Percentiles rank a stretch among this genome's conserved stretches.
Evolutionary conservation across 2,113 vertebrate genomes (phyloP).

Genomic region (Octodon degus): DNA sequence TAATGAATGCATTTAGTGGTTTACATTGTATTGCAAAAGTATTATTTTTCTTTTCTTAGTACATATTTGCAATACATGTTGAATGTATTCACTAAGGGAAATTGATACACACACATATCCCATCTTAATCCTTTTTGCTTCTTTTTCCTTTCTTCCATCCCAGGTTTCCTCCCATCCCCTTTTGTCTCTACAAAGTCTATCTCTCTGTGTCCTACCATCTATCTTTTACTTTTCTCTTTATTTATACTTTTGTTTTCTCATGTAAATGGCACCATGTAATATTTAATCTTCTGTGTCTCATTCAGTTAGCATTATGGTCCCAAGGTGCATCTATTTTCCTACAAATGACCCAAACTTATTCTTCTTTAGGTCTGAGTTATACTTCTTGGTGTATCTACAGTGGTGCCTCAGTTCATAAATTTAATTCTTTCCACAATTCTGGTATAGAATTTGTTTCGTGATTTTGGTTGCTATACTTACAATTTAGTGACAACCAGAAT

Average conservation of each 20-base stretch:
- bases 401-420: neutral
- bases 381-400: neutral
- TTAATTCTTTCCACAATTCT: neutral
- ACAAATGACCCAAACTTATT: neutral
- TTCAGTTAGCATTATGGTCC: neutral
- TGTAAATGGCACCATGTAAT: neutral
- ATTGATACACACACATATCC: neutral
- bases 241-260: neutral
- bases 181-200: neutral
- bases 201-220: neutral
- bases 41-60: neutral
- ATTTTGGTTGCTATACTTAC: neutral
- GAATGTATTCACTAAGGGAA: neutral
- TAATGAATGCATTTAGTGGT: constrained; percentile 13
- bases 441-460: neutral
- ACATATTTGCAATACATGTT: neutral
- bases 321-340: neutral
- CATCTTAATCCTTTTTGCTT: neutral
- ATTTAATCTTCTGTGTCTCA: neutral
- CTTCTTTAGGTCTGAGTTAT: neutral
- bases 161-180: neutral
- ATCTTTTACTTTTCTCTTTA: neutral
- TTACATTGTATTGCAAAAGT: neutral
- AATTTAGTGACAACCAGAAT: neutral
- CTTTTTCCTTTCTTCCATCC: neutral